Percentiles rank a stretch among this genome's conserved stretches.
phyloP scores from a whole-genome alignment of 2,113 vertebrate genomes.

The Leptobrachium ailaonicum region DNA sequence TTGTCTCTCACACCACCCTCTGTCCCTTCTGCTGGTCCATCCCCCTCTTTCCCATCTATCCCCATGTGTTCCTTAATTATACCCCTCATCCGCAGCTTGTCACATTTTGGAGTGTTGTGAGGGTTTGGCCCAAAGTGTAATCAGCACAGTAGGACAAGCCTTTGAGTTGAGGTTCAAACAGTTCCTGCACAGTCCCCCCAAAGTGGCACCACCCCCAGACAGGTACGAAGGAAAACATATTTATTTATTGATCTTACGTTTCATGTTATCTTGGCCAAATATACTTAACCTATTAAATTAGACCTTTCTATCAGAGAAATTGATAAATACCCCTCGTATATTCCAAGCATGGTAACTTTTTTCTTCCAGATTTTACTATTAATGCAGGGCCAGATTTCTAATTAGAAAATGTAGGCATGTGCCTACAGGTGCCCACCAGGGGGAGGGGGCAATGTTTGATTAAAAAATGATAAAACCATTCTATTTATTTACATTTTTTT shows the following conservation, averaged over 20 bases:
- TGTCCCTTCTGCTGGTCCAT: conserved; percentile 32
- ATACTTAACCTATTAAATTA: background rate
- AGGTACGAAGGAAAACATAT: conserved; percentile 61
- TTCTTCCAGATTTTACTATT: too few species aligned
- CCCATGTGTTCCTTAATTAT: background rate
- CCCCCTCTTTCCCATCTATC: fast-evolving
- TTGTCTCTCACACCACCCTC: conserved; percentile 42
- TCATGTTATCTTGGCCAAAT: background rate
- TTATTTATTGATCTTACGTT: background rate
- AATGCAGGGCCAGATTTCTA: too few species aligned
- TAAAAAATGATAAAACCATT: too few species aligned
- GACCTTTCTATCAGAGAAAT: too few species aligned
- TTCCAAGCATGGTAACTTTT: too few species aligned
- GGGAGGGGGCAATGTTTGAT: too few species aligned
- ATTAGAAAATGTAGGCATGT: too few species aligned
- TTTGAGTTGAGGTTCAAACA: conserved; percentile 97
- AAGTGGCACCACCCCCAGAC: conserved; percentile 69
- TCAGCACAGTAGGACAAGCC: conserved; percentile 95
- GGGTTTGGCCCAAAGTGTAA: conserved; percentile 89
- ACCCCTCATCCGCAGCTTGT: conserved; percentile 73
- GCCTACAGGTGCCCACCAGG: too few species aligned
- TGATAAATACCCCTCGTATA: too few species aligned
- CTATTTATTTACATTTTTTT: too few species aligned
- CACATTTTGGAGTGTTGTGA: conserved; percentile 96
- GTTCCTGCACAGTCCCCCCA: conserved; percentile 91